phyloP scores from a whole-genome alignment of 2,113 vertebrate species.

The Zosterops lateralis region DNA sequence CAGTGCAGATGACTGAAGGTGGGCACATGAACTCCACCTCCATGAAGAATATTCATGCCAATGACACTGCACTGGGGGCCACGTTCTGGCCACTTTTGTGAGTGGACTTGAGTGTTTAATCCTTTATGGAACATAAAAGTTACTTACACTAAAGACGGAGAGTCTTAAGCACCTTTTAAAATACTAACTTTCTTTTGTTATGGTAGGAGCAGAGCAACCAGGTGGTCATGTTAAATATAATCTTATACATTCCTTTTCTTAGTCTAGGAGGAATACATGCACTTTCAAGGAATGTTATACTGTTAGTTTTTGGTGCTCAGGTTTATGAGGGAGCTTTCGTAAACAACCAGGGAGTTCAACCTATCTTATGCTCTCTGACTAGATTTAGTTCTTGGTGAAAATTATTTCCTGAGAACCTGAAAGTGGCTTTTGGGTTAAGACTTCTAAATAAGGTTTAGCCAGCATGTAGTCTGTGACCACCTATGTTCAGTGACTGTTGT shows the following conservation, averaged over 20 bases:
- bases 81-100: neutral
- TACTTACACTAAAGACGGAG: neutral
- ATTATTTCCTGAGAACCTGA: constrained; percentile 21
- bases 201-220: constrained; percentile 1
- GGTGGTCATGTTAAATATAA: constrained; percentile 42
- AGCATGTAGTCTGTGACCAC: neutral
- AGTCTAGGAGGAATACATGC: neutral
- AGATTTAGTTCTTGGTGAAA: neutral
- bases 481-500: neutral
- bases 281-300: constrained; percentile 44
- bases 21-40: neutral
- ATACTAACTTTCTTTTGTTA: constrained; percentile 27
- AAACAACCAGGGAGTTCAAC: constrained; percentile 6
- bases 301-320: constrained; percentile 24
- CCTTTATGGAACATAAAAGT: neutral
- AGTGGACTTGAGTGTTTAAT: neutral
- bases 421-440: neutral
- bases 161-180: constrained; percentile 31
- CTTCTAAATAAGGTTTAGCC: constrained; percentile 16
- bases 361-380: neutral
- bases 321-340: constrained; percentile 8
- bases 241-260: constrained; percentile 43
- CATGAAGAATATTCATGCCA: neutral
- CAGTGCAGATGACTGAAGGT: neutral
- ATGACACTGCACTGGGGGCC: neutral